Evolutionary conservation across 1,140 invertebrate genomes (phyloP).

Genomic region (Cotesia vestalis): DNA sequence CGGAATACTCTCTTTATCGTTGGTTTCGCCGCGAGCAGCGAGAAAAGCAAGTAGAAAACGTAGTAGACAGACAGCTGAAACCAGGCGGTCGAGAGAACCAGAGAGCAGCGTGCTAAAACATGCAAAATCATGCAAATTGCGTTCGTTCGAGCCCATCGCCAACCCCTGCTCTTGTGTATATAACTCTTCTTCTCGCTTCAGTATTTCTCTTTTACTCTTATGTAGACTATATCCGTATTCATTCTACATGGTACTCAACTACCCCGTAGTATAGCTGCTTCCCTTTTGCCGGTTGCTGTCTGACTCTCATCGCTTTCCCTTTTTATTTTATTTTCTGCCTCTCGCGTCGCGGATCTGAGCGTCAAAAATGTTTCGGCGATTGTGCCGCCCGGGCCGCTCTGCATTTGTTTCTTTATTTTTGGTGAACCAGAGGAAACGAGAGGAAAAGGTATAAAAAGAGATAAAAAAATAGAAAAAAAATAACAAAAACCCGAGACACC

Average conservation of each 20-base stretch:
- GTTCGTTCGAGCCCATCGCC: constrained; percentile 55
- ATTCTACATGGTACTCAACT: constrained; percentile 13
- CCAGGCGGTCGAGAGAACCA: constrained; percentile 45
- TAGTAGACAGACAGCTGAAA: constrained; percentile 60
- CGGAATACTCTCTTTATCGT: too few species aligned
- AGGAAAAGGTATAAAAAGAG: constrained; percentile 7
- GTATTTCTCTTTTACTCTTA: constrained; percentile 8
- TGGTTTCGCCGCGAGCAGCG: constrained; percentile 39
- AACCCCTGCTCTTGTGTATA: constrained; percentile 30
- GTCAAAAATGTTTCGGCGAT: constrained; percentile 63
- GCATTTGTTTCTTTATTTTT: constrained; percentile 60
- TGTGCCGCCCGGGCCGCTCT: constrained; percentile 56
- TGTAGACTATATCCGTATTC: constrained; percentile 16
- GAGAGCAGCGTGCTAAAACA: constrained; percentile 59
- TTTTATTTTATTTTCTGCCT: constrained; percentile 38
- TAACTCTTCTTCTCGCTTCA: constrained; percentile 27
- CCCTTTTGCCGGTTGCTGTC: constrained; percentile 28
- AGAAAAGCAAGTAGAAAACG: constrained; percentile 63
- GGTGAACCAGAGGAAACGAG: constrained; percentile 36
- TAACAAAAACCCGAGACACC: not conserved
- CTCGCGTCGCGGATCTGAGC: constrained; percentile 47
- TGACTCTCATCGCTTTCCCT: constrained; percentile 37
- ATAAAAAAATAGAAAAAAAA: constrained; percentile 17
- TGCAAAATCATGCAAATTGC: constrained; percentile 66
- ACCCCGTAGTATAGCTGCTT: constrained; percentile 19